These are phyloP conservation scores for Drosophila aff. DNA, from an alignment of 1,140 invertebrate species.

Conservation along the genomic window DNA sequence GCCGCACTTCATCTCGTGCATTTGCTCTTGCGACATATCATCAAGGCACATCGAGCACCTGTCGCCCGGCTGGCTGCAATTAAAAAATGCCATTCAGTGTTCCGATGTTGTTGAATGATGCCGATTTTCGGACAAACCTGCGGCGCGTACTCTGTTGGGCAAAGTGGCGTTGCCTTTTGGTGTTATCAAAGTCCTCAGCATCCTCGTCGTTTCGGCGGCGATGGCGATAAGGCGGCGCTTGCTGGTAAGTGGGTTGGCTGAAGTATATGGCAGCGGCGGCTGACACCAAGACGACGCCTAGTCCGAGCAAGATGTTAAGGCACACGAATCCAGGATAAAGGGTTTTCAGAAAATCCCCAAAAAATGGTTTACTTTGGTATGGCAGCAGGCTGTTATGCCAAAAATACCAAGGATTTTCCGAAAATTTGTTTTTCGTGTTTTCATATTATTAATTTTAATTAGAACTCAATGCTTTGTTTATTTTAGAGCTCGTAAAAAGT, in stretches of 20 bases:
- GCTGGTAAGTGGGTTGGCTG: background rate
- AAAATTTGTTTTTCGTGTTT: background rate
- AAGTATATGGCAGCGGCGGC: constrained; percentile 38
- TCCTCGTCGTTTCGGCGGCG: background rate
- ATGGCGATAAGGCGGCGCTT: background rate
- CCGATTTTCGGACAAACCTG: constrained; percentile 9
- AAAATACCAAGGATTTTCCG: background rate
- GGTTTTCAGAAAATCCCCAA: constrained; percentile 30
- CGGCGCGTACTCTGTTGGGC: background rate
- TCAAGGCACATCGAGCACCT: constrained; percentile 35
- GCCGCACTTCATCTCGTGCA: constrained; percentile 41
- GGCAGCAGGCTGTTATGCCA: background rate
- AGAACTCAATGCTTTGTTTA: background rate
- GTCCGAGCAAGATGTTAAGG: constrained; percentile 14
- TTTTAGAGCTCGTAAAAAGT: background rate
- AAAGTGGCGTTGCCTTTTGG: background rate
- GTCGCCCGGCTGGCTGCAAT: constrained; percentile 47
- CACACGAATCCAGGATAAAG: background rate
- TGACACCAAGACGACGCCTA: constrained; percentile 29
- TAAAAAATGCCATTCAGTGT: background rate
- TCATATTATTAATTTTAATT: background rate
- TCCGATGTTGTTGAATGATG: background rate
- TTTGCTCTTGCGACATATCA: constrained; percentile 1
- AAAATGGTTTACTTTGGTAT: constrained; percentile 13
- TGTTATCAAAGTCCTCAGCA: background rate